Percentiles rank a stretch among this genome's conserved stretches.
Evolutionary conservation across 2,888 invertebrate genomes (phyloP).

Genomic region (Fabriciana adippe): DNA sequence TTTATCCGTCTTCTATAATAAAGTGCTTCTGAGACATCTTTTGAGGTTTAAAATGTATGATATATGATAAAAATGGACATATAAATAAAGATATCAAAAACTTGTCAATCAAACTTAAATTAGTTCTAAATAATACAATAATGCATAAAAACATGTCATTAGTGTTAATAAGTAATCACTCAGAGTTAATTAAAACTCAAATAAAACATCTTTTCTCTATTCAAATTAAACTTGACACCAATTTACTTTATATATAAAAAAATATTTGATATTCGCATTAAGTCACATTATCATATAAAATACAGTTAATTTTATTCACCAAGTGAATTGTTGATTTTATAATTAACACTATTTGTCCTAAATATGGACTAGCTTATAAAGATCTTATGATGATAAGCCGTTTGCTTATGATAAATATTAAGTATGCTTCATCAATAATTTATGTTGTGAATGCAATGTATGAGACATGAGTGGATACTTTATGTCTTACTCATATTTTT

Average conservation of each 20-base stretch:
- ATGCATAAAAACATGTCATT: too few relatives aligned
- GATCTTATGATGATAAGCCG: conserved; percentile 25
- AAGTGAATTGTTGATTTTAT: conserved; percentile 23
- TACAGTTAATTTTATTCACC: conserved; percentile 12
- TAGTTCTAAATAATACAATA: too few relatives aligned
- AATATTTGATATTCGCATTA: conserved; percentile 3
- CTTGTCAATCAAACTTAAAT: too few relatives aligned
- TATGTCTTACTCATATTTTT: conserved; percentile 14
- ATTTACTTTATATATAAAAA: neutral
- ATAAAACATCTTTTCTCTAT: too few relatives aligned
- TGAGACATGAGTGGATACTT: conserved; percentile 17
- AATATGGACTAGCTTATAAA: conserved; percentile 24
- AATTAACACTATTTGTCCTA: conserved; percentile 21
- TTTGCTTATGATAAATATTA: conserved; percentile 16
- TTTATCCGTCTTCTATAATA: too few relatives aligned
- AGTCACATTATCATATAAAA: conserved; percentile 8
- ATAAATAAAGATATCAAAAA: too few relatives aligned
- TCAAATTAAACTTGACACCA: neutral
- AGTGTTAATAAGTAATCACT: too few relatives aligned
- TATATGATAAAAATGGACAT: too few relatives aligned
- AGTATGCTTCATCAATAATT: conserved; percentile 23
- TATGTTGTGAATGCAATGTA: conserved; percentile 3
- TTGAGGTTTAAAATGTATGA: too few relatives aligned
- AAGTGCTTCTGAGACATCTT: too few relatives aligned
- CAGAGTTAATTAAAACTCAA: too few relatives aligned